These are phyloP conservation scores for Moxostoma hubbsi DNA, from an alignment of 2,797 vertebrate genomes.

Conservation along the genomic window DNA sequence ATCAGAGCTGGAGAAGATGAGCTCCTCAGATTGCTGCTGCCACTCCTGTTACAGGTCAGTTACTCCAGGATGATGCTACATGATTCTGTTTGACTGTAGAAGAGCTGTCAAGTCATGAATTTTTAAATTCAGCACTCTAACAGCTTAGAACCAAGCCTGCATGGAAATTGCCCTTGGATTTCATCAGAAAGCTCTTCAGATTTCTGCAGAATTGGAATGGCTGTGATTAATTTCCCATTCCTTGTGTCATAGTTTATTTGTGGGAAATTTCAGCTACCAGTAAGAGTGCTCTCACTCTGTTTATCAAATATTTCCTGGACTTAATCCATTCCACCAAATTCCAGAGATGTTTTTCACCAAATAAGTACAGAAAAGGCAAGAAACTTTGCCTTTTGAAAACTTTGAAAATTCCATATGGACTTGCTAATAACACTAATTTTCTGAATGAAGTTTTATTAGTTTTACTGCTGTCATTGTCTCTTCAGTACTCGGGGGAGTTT, in stretches of 20 bases:
- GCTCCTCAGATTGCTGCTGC: constrained; percentile 92
- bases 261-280: neutral
- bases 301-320: neutral
- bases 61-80: neutral
- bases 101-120: neutral
- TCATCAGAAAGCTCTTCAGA: neutral
- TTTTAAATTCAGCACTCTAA: too few species aligned
- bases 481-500: constrained; percentile 96
- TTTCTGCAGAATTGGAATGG: neutral
- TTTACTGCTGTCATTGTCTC: neutral
- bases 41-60: constrained; percentile 90
- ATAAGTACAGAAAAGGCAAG: neutral
- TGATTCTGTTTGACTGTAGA: neutral
- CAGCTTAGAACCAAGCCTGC: neutral
- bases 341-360: neutral
- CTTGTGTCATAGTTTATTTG: too few species aligned
- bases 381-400: too few species aligned
- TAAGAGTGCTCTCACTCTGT: neutral
- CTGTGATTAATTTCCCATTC: too few species aligned
- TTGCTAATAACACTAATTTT: neutral
- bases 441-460: neutral
- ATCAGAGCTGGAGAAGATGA: constrained; percentile 97
- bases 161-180: neutral
- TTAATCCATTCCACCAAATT: neutral
- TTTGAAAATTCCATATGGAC: neutral